These are phyloP conservation scores for Drosophila melanica DNA, from an alignment of 1,140 invertebrate species.

Conservation along the genomic window DNA sequence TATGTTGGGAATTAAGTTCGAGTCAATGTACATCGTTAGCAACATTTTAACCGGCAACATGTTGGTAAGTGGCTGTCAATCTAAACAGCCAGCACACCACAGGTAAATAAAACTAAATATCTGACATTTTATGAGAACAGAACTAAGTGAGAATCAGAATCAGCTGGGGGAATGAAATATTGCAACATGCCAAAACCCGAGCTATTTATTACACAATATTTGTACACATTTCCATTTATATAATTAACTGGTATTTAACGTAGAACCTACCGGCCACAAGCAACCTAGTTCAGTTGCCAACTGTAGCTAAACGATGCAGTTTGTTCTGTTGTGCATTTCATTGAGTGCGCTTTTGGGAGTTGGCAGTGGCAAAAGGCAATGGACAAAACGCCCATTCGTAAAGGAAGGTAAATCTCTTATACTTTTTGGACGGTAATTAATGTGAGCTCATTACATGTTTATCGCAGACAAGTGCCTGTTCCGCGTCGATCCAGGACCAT, in stretches of 20 bases:
- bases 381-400: not conserved
- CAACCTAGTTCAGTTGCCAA: conserved; percentile 10
- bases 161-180: conserved; percentile 4
- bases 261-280: not conserved
- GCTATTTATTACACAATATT: not conserved
- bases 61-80: conserved; percentile 64
- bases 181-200: not conserved
- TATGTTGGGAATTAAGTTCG: not conserved
- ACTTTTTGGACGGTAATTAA: not conserved
- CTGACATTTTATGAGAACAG: conserved; percentile 72
- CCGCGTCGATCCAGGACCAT: conserved; percentile 26
- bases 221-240: not conserved
- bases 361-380: no score
- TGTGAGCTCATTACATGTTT: not conserved
- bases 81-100: conserved; percentile 44
- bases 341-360: not conserved
- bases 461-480: conserved; percentile 23
- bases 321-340: not conserved
- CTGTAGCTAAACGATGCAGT: conserved; percentile 14
- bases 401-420: conserved; percentile 19
- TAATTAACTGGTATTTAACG: not conserved
- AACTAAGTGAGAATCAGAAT: conserved; percentile 57
- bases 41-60: conserved; percentile 68
- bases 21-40: conserved; percentile 64
- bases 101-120: conserved; percentile 33